Evolutionary conservation across 2,113 vertebrate genomes (phyloP), one percentile per base, ranked within the genome.

Genomic region (Xyliphius kryptos): DNA sequence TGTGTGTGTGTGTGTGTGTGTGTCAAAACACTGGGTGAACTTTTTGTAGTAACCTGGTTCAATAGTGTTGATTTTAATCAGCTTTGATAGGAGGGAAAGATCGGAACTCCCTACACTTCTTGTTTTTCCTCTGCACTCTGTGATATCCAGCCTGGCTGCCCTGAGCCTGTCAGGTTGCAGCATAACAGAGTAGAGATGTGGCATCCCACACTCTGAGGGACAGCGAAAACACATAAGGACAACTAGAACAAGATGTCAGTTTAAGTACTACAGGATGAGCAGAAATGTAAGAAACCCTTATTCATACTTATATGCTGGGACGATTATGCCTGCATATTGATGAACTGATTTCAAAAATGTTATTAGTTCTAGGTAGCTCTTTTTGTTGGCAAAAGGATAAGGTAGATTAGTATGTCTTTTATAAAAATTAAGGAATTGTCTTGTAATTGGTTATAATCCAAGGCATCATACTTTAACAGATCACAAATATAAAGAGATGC

Each of bases 11-110:
- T n/a, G n/a, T n/a, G n/a, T n/a, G n/a, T n/a, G n/a, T 67, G 50
- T 58, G 38, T 67, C 64, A 66, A 50, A 66, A 59, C 61, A 63
- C 40, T 36, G 44, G 61, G 51, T 63, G 41, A 51, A 46, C 61
- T 55, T 41, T 54, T 55, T 63, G 54, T 11, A 15, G 22, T 46
- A 55, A 20, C 32, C 51, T 10, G 22, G n/a, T 22, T 46, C 50
- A 19, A 40, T 36, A 54, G 15, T 46, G 51, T 50, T 55, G 61
- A 63, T 63, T 47, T 46, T 53, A 63, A 63, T 55, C 15, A 36
- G 17, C 53, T 6, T 15, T 46, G 61, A 63, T 55, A 37, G 51
- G 61, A 26, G 15, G 36, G 51, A 36, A 21, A 43, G 40, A 63
- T 61, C 36, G 9, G 15, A 19, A 37, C 15, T 55, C 50, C 40